These are phyloP conservation scores for Hydractinia symbiolongicarpus DNA, from an alignment of 30 jellyfish, hydroid and myxozoan species.

Conservation along the genomic window DNA sequence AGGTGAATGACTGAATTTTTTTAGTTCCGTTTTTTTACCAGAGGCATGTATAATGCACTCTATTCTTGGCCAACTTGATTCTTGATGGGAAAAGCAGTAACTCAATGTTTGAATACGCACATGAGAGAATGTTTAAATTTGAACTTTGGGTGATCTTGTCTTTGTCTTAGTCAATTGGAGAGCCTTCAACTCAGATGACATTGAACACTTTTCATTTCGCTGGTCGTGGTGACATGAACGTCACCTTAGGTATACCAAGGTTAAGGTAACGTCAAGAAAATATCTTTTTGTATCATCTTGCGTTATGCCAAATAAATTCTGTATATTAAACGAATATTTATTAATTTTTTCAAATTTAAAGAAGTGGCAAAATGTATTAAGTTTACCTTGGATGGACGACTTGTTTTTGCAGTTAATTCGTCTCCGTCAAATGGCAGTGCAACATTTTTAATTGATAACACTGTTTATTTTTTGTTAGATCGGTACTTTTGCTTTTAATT, in stretches of 20 bases:
- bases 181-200: constrained; percentile 99
- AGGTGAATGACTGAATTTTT: constrained; percentile 42
- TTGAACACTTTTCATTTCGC: constrained; percentile 98
- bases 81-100: too few species aligned
- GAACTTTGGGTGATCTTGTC: background rate
- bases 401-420: too few species aligned
- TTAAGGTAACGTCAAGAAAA: constrained; percentile 43
- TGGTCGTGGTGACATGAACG: constrained; percentile 99
- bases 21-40: background rate
- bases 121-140: background rate
- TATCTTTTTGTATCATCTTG: background rate
- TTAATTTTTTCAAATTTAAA: background rate
- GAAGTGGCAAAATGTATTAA: too few species aligned
- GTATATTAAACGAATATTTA: background rate
- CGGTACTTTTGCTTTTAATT: too few species aligned
- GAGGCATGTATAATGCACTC: background rate
- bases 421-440: too few species aligned
- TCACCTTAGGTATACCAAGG: constrained; percentile 98
- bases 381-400: too few species aligned
- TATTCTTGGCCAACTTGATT: too few species aligned
- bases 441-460: too few species aligned
- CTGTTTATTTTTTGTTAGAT: too few species aligned
- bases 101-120: too few species aligned
- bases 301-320: background rate
- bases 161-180: constrained; percentile 89